Evolutionary conservation across 1,140 invertebrate species (phyloP), one percentile per base, ranked within the genome.

Genomic region (Drosophila littoralis): DNA sequence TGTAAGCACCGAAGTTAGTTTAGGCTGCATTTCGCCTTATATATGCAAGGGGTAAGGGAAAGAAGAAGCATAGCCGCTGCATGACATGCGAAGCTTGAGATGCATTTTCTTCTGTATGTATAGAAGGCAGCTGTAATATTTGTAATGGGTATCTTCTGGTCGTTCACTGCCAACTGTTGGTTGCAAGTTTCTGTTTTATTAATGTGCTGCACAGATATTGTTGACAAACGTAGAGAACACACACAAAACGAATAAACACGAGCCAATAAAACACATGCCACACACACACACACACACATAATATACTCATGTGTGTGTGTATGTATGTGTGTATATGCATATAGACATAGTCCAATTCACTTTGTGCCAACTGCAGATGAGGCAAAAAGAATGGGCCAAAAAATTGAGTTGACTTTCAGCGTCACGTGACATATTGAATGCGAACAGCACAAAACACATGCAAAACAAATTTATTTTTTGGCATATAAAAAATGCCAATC

Each of bases 341-440:
- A 61, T 55, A 46, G 54, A 46, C 12, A 28, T 28, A 28, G 22
- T n/a, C 12, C 6, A 17, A 54, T 50, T 28, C 33, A 63, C 61
- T 43, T 75, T 75, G 81, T 83, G 81, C 77, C 79, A 75, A 75
- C 45, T 79, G 78, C 78, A 80, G 66, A 69, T 81, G 48, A 64
- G 13, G 22, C 54, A 32, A 71, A 72, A 52, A 28, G 22, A 28
- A 5, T 54, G 65, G 69, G 55, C 55, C 61, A 71, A 36, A 59
- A 78, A 85, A 86, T 81, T 67, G 75, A 71, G 69, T 77, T 68
- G 82, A 78, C 51, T 85, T 77, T 82, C 57, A 57, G 17, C 58
- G 66, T 85, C 82, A 85, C 83, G 83, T 85, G 82, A 88, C 83
- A 81, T 65, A 64, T 71, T 68, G 70, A 67, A 70, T 60, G 28